Percentiles rank a stretch among this genome's conserved stretches.
Conservation (phyloP, 1,140 invertebrate species). For the Popillia japonica region DNA sequence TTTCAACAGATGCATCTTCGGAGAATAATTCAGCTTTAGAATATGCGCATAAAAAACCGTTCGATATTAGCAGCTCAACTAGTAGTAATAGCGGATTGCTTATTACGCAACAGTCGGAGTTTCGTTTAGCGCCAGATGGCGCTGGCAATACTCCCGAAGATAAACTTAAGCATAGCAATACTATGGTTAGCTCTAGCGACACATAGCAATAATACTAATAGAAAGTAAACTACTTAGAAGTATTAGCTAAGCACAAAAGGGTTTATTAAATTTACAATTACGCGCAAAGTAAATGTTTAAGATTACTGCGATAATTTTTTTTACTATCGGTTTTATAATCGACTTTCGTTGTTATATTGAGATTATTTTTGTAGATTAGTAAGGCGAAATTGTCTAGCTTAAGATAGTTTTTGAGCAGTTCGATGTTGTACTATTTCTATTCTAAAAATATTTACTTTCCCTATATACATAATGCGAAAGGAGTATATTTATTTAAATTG, state of each 20-base stretch:
- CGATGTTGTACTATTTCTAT: background rate
- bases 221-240: background rate
- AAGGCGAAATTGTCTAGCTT: background rate
- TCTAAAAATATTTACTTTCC: background rate
- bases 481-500: background rate
- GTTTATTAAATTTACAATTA: background rate
- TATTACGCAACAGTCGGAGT: slow-evolving; percentile 49
- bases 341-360: background rate
- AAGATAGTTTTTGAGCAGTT: background rate
- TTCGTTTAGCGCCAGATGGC: slow-evolving; percentile 51
- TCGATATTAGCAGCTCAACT: slow-evolving; percentile 4
- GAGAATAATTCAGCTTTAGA: slow-evolving; percentile 3
- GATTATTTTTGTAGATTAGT: background rate
- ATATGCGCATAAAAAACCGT: too few relatives aligned
- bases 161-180: background rate
- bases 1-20: slow-evolving; percentile 27
- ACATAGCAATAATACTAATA: background rate
- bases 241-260: background rate
- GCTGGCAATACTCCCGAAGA: slow-evolving; percentile 43
- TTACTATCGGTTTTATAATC: background rate
- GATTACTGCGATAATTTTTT: background rate
- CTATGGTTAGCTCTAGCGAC: background rate
- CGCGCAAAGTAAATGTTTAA: background rate
- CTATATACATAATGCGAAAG: too few relatives aligned
- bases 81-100: slow-evolving; percentile 49